These are phyloP conservation scores for Myotis findleyi DNA, from an alignment of 2,797 vertebrate species.

Conservation along the genomic window DNA sequence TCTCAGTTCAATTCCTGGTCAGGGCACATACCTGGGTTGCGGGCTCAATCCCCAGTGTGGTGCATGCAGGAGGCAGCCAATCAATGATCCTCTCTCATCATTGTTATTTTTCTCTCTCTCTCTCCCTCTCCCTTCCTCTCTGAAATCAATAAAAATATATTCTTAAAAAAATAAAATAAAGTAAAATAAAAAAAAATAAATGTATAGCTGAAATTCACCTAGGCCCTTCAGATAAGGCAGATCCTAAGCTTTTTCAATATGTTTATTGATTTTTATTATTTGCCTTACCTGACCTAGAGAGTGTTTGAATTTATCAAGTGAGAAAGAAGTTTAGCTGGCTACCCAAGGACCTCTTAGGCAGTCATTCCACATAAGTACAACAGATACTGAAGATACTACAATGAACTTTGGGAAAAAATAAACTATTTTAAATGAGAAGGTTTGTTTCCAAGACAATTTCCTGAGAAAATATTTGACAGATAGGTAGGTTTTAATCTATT, in stretches of 20 bases:
- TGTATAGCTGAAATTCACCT: constrained; percentile 17
- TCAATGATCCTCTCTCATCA: too few species aligned
- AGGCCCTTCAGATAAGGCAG: neutral
- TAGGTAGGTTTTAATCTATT: constrained; percentile 32
- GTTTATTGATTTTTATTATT: constrained; percentile 25
- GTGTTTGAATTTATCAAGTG: constrained; percentile 28
- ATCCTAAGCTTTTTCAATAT: neutral
- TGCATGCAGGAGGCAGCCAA: too few species aligned
- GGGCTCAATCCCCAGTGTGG: too few species aligned
- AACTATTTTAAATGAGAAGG: constrained; percentile 22
- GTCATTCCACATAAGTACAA: neutral
- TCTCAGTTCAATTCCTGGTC: too few species aligned
- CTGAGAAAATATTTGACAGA: constrained; percentile 76
- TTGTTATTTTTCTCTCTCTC: too few species aligned
- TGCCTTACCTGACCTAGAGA: neutral
- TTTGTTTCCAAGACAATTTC: constrained; percentile 81
- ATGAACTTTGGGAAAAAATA: too few species aligned
- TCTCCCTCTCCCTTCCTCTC: too few species aligned
- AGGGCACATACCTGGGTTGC: too few species aligned
- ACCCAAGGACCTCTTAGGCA: constrained; percentile 44
- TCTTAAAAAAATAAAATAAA: too few species aligned
- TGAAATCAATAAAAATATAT: too few species aligned
- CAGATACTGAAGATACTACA: neutral
- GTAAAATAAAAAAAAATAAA: neutral
- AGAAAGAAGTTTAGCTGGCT: neutral